Percentiles rank a stretch among this genome's conserved stretches.
These are phyloP conservation scores for Gallinago jamesoni DNA, from an alignment of 2,113 vertebrate species.

Conservation along the genomic window DNA sequence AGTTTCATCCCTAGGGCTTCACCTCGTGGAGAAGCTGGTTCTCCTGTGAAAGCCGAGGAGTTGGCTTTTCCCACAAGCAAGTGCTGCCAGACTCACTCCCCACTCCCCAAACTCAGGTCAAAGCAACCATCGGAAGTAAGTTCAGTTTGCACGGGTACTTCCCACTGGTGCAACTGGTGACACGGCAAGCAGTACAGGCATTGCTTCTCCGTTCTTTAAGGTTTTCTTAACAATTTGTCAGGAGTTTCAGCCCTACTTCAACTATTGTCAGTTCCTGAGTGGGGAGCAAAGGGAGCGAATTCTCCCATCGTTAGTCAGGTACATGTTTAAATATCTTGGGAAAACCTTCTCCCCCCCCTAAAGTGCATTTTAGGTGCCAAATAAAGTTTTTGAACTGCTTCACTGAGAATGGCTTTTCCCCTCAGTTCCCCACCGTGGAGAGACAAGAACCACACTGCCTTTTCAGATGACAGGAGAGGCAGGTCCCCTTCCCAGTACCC, in stretches of 20 bases:
- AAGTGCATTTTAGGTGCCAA: neutral
- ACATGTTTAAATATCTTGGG: neutral
- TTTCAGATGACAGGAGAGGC: neutral
- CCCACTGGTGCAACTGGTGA: neutral
- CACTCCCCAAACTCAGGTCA: neutral
- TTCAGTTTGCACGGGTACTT: neutral
- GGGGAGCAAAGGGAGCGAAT: neutral
- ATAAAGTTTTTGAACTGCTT: neutral
- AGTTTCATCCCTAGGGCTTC: neutral
- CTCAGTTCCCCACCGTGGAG: neutral
- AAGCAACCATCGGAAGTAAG: neutral
- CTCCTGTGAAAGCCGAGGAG: neutral
- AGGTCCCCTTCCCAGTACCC: neutral
- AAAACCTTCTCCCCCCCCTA: neutral
- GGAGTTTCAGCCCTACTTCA: neutral
- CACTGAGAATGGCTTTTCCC: neutral
- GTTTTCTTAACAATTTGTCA: neutral
- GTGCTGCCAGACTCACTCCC: neutral
- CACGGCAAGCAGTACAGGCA: fast-evolving
- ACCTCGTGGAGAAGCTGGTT: neutral
- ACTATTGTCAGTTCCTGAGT: neutral
- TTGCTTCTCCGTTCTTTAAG: neutral
- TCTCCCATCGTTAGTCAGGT: neutral
- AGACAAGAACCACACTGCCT: neutral
- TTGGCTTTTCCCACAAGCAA: neutral